Evolutionary conservation across 53 echinoderm and acorn worm species (phyloP), one percentile per base, ranked within the genome.

Genomic region (Crossaster papposus): DNA sequence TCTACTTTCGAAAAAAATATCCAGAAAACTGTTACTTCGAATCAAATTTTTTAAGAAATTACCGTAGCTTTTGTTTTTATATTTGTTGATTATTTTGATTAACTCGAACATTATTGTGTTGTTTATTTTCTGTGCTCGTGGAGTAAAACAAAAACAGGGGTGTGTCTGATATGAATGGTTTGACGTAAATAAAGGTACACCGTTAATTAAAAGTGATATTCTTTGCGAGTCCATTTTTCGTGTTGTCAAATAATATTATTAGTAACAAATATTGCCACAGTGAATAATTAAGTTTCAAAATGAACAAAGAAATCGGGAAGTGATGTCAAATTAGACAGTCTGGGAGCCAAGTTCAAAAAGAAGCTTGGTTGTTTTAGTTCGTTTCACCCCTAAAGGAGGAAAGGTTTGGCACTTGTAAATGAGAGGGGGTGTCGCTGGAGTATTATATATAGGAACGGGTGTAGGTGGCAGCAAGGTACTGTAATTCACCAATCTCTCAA

Each of bases 71-170:
- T 72, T 30, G 72, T 30, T 52, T 51, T 31, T 51, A 15, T 51
- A 29, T 31, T 72, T 31, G 36, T 72, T 20, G 84, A 52, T 51
- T 28, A 4, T 37, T 18, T 65, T 68, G 38, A 79, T 62, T 23
- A 70, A 65, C 5, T 83, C 83, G 51, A 62, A 83, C 15, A 70
- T 84, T 72, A 51, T 84, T 84, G 84, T 84, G 28, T 26, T 72
- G 84, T 84, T 84, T 22, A 51, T 72, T n/a, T 84, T 82, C 72
- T 44, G 72, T 84, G 52, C 84, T 84, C 84, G 13, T 84, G 84
- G 84, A 84, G 84, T 84, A 84, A 33, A 24, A 17, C 5, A 7
- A 0, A 44, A 36, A 8, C n/a, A n/a, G n/a, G n/a, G n/a, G 65
- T 79, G 28, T 50, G 38, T 84, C 24, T 65, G 28, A 22, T 3